Evolutionary conservation across 2,797 vertebrate species (phyloP), one percentile per base, ranked within the genome.

Genomic region (Channallabes apus): DNA sequence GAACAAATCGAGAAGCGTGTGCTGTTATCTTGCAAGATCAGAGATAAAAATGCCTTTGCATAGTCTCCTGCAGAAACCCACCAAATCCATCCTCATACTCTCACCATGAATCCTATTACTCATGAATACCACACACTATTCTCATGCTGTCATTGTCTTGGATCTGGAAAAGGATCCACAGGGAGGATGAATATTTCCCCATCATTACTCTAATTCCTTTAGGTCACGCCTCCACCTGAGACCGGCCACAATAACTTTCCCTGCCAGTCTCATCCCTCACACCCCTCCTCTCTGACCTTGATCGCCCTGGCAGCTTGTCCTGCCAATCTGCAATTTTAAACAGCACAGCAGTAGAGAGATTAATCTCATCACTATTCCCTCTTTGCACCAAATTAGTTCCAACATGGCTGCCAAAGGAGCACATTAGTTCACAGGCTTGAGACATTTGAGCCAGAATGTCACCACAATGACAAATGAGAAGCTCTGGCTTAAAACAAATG

Each of bases 311-410:
- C 69, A 86, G 41, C 75, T 61, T 84, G 71, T 73, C 69, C 82
- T 76, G 82, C 71, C 64, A 72, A 72, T 82, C 67, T 80, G 32
- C 71, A 69, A 83, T 85, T 71, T 81, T 65, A 83, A 85, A 77
- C 76, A 78, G 69, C 67, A 68, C 86, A 78, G 46, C 83, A 82
- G 68, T 64, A 67, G 62, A 65, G 72, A 78, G 73, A 86, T 82
- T 86, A 78, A 76, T 86, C 85, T 82, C 73, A 82, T 86, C 82
- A 86, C 75, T 61, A 72, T 32, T 71, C 41, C 29, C 76, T 78
- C 73, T 86, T 87, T 81, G 80, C 84, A 82, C 80, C 82, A 88
- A 75, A 82, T 83, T 84, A 87, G 67, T 73, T 86, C 72, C 82
- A 86, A 82, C 32, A 84, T 85, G 85, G 73, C 85, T 82, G 87